A percentile compares a stretch with the other conserved stretches of the same genome.
phyloP scores from a whole-genome alignment of 2,888 invertebrate genomes.

The Pomacea canaliculata region DNA sequence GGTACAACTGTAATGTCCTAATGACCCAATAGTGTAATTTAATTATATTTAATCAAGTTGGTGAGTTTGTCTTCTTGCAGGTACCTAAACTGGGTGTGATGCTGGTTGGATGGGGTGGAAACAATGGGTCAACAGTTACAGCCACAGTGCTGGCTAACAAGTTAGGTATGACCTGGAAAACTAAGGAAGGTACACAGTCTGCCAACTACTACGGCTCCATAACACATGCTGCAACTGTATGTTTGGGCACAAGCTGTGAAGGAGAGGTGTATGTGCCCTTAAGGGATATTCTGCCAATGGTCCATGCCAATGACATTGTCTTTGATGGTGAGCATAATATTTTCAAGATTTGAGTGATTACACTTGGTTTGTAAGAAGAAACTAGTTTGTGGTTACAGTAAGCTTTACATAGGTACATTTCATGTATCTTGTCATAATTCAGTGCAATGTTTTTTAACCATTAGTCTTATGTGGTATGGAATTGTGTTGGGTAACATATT shows the following conservation, averaged over 20 bases:
- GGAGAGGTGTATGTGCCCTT: conserved; percentile 82
- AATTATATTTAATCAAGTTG: too few relatives aligned
- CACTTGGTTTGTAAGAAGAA: too few relatives aligned
- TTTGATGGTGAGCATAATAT: conserved; percentile 77
- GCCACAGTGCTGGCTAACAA: conserved; percentile 88
- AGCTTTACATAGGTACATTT: too few relatives aligned
- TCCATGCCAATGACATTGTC: conserved; percentile 87
- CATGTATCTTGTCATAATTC: too few relatives aligned
- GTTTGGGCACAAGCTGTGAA: conserved; percentile 78
- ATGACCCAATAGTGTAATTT: too few relatives aligned
- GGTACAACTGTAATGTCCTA: too few relatives aligned
- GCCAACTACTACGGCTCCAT: conserved; percentile 95
- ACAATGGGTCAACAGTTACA: conserved; percentile 94
- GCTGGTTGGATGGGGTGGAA: conserved; percentile 98
- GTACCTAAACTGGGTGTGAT: conserved; percentile 90
- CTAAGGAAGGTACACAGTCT: conserved; percentile 77
- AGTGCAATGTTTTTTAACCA: too few relatives aligned
- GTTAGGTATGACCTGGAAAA: conserved; percentile 82
- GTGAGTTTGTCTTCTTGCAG: conserved; percentile 4
- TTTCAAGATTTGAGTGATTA: too few relatives aligned
- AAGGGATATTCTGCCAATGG: conserved; percentile 86
- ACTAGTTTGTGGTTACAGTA: too few relatives aligned
- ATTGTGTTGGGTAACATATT: too few relatives aligned
- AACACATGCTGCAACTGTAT: conserved; percentile 90
- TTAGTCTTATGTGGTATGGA: too few relatives aligned